Evolutionary conservation across 2,797 vertebrate genomes (phyloP), one percentile per base, ranked within the genome.

Genomic region (Gymnocypris eckloni): DNA sequence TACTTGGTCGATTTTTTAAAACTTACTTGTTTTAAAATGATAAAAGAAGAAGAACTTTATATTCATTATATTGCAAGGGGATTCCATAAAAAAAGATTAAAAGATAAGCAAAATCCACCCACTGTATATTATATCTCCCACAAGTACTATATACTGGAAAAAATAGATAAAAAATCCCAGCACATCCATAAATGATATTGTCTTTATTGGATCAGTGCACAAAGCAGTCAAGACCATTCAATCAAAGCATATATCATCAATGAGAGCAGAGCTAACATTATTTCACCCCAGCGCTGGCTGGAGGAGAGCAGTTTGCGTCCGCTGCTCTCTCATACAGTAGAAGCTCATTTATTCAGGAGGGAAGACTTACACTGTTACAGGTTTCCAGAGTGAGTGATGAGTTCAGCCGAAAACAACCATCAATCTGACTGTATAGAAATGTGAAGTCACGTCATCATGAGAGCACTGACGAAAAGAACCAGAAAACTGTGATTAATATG

Each of bases 201-300:
- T 22, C 37, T 59, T 79, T 64, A 79, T 79, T 79, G 22, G 59
- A 48, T 66, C 13, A 28, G 37, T 64, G 59, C 78, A 48, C 78
- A 79, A 79, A 66, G 54, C 37, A 61, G 56, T 83, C 25, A 45
- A 48, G 56, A 45, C 28, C 59, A 75, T 64, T 61, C 70, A 75
- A 73, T 82, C 81, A 73, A 82, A 45, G 54, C 52, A 75, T 75
- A 45, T 22, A 59, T 73, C 81, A 45, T 73, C 81, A 45, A 6
- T 28, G 39, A 61, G 41, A 82, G 39, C 70, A 64, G 41, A 33
- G 70, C 54, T 73, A 81, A 45, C 4, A 1, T 82, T 59, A 80
- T 52, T 72, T 72, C 7, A 61, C 12, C 50, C 13, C 33, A 52
- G 33, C 7, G 4, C 67, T 48, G 59, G n/a, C 59, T 45, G 25